Evolutionary conservation across 2,888 invertebrate species (phyloP), one percentile per base, ranked within the genome.

Genomic region (Entomobrya proxima): DNA sequence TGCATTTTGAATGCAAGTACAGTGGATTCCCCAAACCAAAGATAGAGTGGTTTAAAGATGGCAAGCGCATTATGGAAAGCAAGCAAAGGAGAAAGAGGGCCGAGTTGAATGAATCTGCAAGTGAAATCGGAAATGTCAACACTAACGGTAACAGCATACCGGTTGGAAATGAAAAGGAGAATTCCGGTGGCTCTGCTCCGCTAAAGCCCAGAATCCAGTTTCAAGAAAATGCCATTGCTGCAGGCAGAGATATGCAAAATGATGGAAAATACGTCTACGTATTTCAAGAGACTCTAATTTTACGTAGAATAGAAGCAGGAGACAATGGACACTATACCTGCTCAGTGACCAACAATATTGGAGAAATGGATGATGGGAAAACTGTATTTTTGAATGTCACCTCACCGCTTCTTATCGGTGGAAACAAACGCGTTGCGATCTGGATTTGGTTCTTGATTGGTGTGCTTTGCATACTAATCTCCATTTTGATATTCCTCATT

Each of bases 371-470:
- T 37, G 77, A 24, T 35, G 35, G 27, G 11, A 61, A 55, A 58
- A 7, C 72, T 4, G 24, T 47, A 2, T 32, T n/a, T 21, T 64
- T 84, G 5, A 77, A 84, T 35, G 11, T 84, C 4, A 69, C 77
- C n/a, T n/a, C n/a, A n/a, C n/a, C n/a, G n/a, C n/a, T n/a, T n/a
- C n/a, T n/a, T n/a, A 21, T 72, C 18, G 40, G 21, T 47, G 44
- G 47, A 6, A 84, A 74, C 32, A 9, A 37, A 27, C n/a, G n/a
- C n/a, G 35, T 67, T 35, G 61, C 61, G 9, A 72, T 78, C 1
- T 78, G 77, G 78, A 75, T 82, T n/a, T 82, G 82, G 82, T 44
- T 84, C 32, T 72, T 84, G n/a, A 24, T 84, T 0, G 84, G 21
- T 3, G 13, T 84, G 6, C 24, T 84, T 4, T 58, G 37, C 27